These are phyloP conservation scores for Poeciliopsis infans DNA, from an alignment of 2,797 vertebrate genomes.

Conservation along the genomic window DNA sequence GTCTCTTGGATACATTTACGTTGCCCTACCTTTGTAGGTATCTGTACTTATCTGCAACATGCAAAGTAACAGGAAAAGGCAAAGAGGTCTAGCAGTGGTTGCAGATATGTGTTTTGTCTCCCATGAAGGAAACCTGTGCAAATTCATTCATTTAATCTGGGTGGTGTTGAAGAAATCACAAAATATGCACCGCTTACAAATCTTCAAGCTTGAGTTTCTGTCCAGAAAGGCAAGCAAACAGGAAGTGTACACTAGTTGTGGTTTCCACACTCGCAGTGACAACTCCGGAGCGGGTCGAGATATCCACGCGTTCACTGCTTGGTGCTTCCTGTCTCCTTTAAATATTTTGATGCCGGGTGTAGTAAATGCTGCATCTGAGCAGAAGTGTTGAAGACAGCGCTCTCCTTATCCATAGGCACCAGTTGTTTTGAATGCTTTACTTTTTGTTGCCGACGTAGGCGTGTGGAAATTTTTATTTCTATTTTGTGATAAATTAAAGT, in stretches of 20 bases:
- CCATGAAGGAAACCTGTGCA: background rate
- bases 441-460: background rate
- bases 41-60: background rate
- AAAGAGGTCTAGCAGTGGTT: slow-evolving; percentile 5
- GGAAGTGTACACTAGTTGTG: slow-evolving; percentile 40
- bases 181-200: slow-evolving; percentile 3
- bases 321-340: background rate
- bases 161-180: background rate
- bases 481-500: background rate
- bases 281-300: background rate
- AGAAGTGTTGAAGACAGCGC: background rate
- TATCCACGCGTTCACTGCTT: background rate
- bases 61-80: slow-evolving; percentile 9
- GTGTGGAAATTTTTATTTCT: background rate
- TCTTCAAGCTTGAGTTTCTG: background rate
- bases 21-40: background rate
- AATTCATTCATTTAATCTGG: background rate
- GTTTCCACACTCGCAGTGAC: slow-evolving; percentile 14
- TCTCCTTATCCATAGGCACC: background rate
- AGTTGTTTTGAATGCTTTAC: background rate
- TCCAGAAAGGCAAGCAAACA: slow-evolving; percentile 47
- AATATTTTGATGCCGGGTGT: background rate
- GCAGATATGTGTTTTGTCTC: background rate
- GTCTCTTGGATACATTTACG: background rate
- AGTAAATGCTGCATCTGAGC: background rate